Conservation (phyloP, 2,888 invertebrate genomes). For the Amphipoea lucens region DNA sequence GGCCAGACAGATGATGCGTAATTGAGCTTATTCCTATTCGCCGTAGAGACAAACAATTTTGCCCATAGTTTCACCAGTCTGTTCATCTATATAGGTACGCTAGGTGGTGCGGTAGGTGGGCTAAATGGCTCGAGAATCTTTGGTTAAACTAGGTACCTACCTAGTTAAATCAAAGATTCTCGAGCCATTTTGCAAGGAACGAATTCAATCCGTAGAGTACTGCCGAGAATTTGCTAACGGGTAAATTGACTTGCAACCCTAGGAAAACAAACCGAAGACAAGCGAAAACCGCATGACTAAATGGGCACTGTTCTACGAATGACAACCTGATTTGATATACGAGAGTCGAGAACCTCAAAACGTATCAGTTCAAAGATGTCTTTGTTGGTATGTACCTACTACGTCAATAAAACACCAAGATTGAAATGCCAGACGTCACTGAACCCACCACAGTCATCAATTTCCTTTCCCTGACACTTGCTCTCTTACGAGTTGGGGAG, state of each 20-base stretch:
- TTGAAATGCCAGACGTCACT: conserved; percentile 56
- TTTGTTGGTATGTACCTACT: conserved; percentile 27
- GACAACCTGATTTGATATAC: conserved; percentile 31
- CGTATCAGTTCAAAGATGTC: conserved; percentile 32
- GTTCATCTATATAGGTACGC: neutral
- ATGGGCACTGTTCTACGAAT: conserved; percentile 1
- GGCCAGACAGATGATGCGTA: neutral
- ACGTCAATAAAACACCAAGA: conserved; percentile 47
- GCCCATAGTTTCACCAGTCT: no score
- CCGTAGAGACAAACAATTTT: neutral
- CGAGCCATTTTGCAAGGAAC: neutral
- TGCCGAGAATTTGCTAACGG: conserved; percentile 1
- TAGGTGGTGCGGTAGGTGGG: no score
- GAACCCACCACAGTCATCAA: conserved; percentile 56
- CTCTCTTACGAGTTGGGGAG: conserved; percentile 38
- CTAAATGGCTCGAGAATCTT: no score
- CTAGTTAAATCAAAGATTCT: neutral
- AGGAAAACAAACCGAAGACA: neutral
- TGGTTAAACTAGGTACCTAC: neutral
- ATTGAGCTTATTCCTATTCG: neutral
- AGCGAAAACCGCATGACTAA: conserved; percentile 20
- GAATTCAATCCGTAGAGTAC: conserved; percentile 5
- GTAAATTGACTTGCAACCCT: conserved; percentile 7
- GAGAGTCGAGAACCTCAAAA: conserved; percentile 4
- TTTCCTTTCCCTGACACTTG: conserved; percentile 48